phyloP scores from a whole-genome alignment of 2,888 invertebrate species.

The Philonicus albiceps region DNA sequence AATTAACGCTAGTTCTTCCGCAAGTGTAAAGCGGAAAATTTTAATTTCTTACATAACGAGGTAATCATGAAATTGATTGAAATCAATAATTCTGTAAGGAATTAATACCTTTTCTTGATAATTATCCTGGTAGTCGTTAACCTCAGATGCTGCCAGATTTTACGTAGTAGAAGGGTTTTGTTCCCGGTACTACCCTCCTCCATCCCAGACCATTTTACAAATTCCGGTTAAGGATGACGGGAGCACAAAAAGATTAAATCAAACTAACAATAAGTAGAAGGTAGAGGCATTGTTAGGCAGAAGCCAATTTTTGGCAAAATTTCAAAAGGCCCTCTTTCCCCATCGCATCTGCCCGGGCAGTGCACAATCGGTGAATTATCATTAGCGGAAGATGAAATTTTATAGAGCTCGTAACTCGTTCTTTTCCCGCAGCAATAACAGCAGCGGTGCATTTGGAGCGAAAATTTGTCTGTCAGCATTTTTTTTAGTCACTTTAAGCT shows the following conservation, averaged over 20 bases:
- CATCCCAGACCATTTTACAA: neutral
- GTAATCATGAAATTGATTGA: conserved; percentile 30
- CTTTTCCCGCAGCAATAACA: neutral
- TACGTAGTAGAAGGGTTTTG: neutral
- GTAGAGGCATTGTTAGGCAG: neutral
- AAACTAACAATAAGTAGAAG: neutral
- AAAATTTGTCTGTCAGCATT: neutral
- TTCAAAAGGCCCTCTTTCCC: neutral
- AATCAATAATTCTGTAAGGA: conserved; percentile 18
- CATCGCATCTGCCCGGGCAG: neutral
- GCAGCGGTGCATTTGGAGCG: neutral
- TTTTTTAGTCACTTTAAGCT: neutral
- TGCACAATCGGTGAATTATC: conserved; percentile 18
- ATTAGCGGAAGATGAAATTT: conserved; percentile 26
- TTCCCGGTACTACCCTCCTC: neutral
- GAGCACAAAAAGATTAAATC: conserved; percentile 1
- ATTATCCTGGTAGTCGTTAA: neutral
- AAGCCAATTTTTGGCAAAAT: conserved; percentile 12
- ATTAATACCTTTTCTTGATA: neutral
- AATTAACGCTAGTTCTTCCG: neutral
- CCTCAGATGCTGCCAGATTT: neutral
- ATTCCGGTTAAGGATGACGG: neutral
- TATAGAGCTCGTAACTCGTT: neutral
- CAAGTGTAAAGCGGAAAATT: conserved; percentile 3
- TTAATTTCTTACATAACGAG: conserved; percentile 31